A percentile compares a stretch with the other conserved stretches of the same genome.
Conservation (phyloP, 2,888 invertebrate genomes). For the Eupithecia centaureata region DNA sequence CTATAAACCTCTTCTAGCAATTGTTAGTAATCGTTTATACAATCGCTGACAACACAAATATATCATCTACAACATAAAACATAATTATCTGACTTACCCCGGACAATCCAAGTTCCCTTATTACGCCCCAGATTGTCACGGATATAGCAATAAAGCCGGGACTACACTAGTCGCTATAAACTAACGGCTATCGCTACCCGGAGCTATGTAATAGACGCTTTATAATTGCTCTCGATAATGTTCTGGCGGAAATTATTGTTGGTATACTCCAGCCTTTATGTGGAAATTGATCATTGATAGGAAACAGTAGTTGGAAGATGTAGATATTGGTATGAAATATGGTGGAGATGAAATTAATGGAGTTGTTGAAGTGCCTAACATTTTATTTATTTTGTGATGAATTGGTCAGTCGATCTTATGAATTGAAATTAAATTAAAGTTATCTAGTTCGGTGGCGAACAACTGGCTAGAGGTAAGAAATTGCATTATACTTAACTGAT, state of each 20-base stretch:
- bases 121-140: conserved; percentile 44
- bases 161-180: conserved; percentile 69
- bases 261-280: conserved; percentile 37
- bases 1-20: too few relatives aligned
- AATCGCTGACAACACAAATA: not conserved
- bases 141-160: conserved; percentile 64
- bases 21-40: too few relatives aligned
- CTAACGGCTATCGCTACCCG: conserved; percentile 64
- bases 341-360: not conserved
- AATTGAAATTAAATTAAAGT: too few relatives aligned
- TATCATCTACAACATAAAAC: not conserved
- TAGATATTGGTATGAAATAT: conserved; percentile 17
- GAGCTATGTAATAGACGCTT: conserved; percentile 65
- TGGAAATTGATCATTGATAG: conserved; percentile 35
- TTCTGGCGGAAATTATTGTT: conserved; percentile 43
- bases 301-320: conserved; percentile 21
- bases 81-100: not conserved
- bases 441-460: not conserved
- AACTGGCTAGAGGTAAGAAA: not conserved
- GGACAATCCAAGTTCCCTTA: conserved; percentile 24
- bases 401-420: too few relatives aligned
- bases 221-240: conserved; percentile 66
- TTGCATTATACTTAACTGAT: not conserved
- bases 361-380: not conserved
- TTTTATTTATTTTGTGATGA: not conserved